Evolutionary conservation across 1,140 invertebrate genomes (phyloP), one percentile per base, ranked within the genome.

Genomic region (Heliconius eleuchia): DNA sequence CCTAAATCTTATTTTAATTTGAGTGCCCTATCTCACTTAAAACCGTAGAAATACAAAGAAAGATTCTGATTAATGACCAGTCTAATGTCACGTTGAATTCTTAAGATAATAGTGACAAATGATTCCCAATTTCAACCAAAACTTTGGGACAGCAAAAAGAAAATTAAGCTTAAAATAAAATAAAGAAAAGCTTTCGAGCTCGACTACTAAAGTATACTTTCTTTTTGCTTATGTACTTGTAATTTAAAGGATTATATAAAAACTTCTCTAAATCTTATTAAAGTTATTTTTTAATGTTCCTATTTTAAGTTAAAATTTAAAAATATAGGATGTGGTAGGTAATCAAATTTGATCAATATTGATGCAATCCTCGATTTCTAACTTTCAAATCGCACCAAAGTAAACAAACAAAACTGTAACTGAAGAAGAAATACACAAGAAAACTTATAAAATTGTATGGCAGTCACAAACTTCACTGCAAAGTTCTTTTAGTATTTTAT

Each of bases 61-160:
- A 50, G 46, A 42, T 19, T 18, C 50, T 75, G 73, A 79, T 79
- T 76, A 79, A 80, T 80, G 70, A 60, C 46, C 42, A 34, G 23
- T 72, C 52, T 76, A 39, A 75, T 76, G 42, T 52, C 39, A 19
- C 16, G 27, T 70, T 27, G 70, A 77, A 71, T 71, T 50, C 60
- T 52, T 27, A 66, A 27, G 66, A 77, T 71, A 71, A 71, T 74
- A n/a, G 30, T 74, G 73, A 74, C 73, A 74, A 74, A 74, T 74
- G 73, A 37, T 74, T 74, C 42, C 30, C 60, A 74, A 57, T 57
- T 74, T 74, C 11, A n/a, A 57, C 30, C 27, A 57, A 74, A 74
- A 60, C 19, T 74, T 74, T 74, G 55, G 8, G 73, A 60, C n/a
- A 52, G 71, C 4, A 13, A 19, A 46, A 46, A 76, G 74, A 66